phyloP scores from a whole-genome alignment of 2,113 vertebrate species.

The Psittacula cyanocephala region DNA sequence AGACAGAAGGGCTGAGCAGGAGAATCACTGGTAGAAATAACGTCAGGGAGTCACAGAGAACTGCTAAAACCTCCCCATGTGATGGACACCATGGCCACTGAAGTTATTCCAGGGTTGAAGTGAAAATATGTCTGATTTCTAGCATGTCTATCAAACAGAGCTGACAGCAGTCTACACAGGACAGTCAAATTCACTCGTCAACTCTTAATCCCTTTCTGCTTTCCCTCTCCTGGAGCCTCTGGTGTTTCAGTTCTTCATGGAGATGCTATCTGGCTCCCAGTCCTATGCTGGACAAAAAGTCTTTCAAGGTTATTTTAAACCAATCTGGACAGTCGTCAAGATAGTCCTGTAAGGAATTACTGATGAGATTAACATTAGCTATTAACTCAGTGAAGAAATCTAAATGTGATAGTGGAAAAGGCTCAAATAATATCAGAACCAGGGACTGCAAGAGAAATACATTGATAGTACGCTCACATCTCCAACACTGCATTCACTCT shows the following conservation, averaged over 20 bases:
- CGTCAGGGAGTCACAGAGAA: background rate
- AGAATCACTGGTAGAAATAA: background rate
- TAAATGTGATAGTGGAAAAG: background rate
- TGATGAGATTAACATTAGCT: background rate
- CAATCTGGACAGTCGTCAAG: background rate
- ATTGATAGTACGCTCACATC: background rate
- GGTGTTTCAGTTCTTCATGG: background rate
- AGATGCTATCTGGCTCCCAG: background rate
- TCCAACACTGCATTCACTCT: background rate
- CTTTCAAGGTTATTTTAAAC: slow-evolving; percentile 4
- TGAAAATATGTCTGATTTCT: background rate
- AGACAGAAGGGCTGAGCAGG: background rate
- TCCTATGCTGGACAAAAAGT: background rate
- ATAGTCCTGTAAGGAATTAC: background rate
- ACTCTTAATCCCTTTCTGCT: background rate
- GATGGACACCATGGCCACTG: background rate
- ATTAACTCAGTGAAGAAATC: background rate
- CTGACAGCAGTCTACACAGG: background rate
- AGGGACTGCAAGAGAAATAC: background rate
- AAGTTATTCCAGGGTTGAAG: background rate
- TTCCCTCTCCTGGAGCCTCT: background rate
- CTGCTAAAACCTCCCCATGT: background rate
- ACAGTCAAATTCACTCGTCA: background rate
- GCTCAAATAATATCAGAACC: background rate
- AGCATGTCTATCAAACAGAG: background rate